Evolutionary conservation across 2,797 vertebrate genomes (phyloP), one percentile per base, ranked within the genome.

Genomic region (Arctocebus calabarensis): DNA sequence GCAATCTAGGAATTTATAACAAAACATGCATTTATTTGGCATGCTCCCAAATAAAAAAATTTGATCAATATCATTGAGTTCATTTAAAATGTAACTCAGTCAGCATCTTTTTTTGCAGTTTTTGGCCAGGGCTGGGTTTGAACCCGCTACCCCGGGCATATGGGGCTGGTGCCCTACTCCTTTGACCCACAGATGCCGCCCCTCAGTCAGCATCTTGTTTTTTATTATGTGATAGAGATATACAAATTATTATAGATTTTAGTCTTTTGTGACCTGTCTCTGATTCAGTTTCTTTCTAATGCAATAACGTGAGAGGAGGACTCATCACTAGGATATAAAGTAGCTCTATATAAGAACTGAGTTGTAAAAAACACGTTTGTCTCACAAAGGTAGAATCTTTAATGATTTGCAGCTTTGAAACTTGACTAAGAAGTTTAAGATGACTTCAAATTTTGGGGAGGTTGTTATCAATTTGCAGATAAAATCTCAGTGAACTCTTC

Each of bases 1-100:
- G 6, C 40, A 82, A 88, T 94, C 91, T 92, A 82, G 59, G 9
- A 90, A 62, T 88, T 94, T 57, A 93, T 68, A 94, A 93, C 29
- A 87, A 92, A 94, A 27, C 23, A 40, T 43, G 23, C 66, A 92
- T 87, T 94, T 83, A 57, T 95, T 74, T 75, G 45, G 10, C 10
- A 70, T 88, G 27, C 43, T 93, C 7, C 45, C 62, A 81, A 68
- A 68, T 68, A 68, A 19, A 68, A 19, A 34, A 68, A n/a, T 88
- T 93, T 90, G 40, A 92, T 91, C 40, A 87, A 27, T 71, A 95
- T 94, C 91, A 75, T 64, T 43, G 75, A 90, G 45, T 94, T 84
- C 25, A 83, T 74, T 78, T 84, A 75, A 85, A 94, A 61, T 78
- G 14, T 62, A 84, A 88, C 3, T 94, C 29, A 77, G 45, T 85